Evolutionary conservation across 2,888 invertebrate species (phyloP).

Genomic region (Agonopterix alstromeriana): DNA sequence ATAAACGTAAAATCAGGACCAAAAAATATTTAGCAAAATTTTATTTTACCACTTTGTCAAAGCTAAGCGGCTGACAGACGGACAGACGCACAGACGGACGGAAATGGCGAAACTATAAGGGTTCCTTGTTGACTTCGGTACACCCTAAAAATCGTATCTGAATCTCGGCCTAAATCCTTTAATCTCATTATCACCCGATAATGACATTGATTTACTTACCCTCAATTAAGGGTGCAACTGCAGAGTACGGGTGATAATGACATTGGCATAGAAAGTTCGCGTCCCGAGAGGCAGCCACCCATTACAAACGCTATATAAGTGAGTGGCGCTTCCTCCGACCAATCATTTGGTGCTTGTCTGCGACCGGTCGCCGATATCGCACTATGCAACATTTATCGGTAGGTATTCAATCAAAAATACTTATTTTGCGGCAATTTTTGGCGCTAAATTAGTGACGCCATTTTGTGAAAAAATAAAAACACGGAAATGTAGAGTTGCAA

Average conservation of each 20-base stretch:
- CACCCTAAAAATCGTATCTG: too few species aligned
- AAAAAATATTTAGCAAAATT: too few species aligned
- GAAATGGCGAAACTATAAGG: too few species aligned
- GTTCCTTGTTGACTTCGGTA: too few species aligned
- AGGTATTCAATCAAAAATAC: constrained; percentile 33
- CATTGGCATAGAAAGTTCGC: constrained; percentile 61
- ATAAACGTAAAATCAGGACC: too few species aligned
- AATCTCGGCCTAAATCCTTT: too few species aligned
- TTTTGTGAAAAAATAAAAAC: neutral
- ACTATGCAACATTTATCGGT: constrained; percentile 72
- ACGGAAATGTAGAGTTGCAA: neutral
- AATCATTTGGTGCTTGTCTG: constrained; percentile 57
- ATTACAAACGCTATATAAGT: constrained; percentile 67
- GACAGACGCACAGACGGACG: too few species aligned
- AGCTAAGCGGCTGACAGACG: too few species aligned
- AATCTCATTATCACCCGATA: too few species aligned
- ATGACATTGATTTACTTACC: too few species aligned
- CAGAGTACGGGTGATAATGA: constrained; percentile 17
- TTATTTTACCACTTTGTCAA: too few species aligned
- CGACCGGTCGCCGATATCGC: constrained; percentile 44
- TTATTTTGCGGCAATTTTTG: neutral
- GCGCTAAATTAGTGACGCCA: neutral
- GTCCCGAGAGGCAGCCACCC: constrained; percentile 47
- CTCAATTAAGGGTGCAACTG: neutral
- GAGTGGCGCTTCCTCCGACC: constrained; percentile 50